phyloP scores from a whole-genome alignment of 2,797 vertebrate species.

The Artibeus lituratus region DNA sequence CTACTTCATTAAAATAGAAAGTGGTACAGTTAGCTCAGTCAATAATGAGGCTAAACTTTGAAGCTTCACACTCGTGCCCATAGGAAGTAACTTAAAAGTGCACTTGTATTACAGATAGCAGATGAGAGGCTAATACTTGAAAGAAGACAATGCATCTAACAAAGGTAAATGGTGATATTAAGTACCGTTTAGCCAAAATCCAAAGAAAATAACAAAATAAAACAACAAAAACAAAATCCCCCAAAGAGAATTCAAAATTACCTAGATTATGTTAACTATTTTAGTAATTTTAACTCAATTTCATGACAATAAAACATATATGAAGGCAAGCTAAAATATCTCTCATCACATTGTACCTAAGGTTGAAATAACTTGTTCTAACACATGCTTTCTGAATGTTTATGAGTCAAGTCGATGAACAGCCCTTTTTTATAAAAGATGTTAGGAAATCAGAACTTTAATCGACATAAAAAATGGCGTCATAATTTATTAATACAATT shows the following conservation, averaged over 20 bases:
- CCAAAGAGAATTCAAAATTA: neutral
- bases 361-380: neutral
- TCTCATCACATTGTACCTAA: neutral
- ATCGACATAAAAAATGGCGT: neutral
- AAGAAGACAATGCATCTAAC: neutral
- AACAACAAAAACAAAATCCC: neutral
- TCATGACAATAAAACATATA: neutral
- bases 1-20: neutral
- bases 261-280: neutral
- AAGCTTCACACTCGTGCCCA: neutral
- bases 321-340: neutral
- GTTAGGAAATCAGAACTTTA: neutral
- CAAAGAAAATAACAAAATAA: slow-evolving; percentile 3
- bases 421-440: neutral
- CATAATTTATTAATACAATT: slow-evolving; percentile 31
- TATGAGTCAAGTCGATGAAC: neutral
- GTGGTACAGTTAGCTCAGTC: neutral
- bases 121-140: neutral
- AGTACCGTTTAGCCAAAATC: neutral
- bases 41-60: neutral
- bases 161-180: neutral
- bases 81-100: neutral
- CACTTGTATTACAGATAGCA: neutral
- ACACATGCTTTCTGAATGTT: neutral
- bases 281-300: neutral